Evolutionary conservation across 2,888 invertebrate species (phyloP), one percentile per base, ranked within the genome.

Genomic region (Rhamphomyia laevipes): DNA sequence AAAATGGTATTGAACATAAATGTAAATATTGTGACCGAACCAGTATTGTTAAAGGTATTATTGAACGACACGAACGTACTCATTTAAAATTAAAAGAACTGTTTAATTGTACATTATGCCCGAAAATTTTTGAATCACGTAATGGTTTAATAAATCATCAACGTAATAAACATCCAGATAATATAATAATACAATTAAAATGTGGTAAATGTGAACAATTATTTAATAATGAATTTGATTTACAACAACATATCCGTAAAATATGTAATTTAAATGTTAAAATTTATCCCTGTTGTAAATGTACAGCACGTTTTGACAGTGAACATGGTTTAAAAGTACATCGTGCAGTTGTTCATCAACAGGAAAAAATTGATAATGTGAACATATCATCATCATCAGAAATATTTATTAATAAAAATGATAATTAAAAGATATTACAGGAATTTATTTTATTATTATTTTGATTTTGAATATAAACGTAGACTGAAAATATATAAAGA

Each of bases 111-210:
- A 21, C 13, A 21, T 42, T 42, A 42, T 42, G 42, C 10, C 23
- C 42, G 6, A 42, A 42, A 42, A 21, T 27, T 27, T 42, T 42
- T 42, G 27, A 27, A 27, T 42, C 42, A 13, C 21, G 21, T 21
- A 42, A 42, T 42, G 42, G 42, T 27, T 42, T 42, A 42, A 15
- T 42, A 42, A 42, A 21, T 42, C 42, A 42, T 27, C 10, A 21
- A 13, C 21, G 23, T 23, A 42, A 10, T 15, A 42, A 42, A 42
- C 42, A 42, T 42, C 42, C 42, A 23, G 42, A 27, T 27, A 42
- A 42, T 27, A 13, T 15, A 21, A 9, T 42, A 17, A 21, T 42
- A 23, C n/a, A 42, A 42, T 27, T n/a, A 3, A 42, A 27, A 42
- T 42, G 42, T 15, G 42, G 42, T 3, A 21, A 42, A 42, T 42